These are phyloP conservation scores for Caenorhabditis latens DNA, from an alignment of 1,140 invertebrate genomes.

Conservation along the genomic window DNA sequence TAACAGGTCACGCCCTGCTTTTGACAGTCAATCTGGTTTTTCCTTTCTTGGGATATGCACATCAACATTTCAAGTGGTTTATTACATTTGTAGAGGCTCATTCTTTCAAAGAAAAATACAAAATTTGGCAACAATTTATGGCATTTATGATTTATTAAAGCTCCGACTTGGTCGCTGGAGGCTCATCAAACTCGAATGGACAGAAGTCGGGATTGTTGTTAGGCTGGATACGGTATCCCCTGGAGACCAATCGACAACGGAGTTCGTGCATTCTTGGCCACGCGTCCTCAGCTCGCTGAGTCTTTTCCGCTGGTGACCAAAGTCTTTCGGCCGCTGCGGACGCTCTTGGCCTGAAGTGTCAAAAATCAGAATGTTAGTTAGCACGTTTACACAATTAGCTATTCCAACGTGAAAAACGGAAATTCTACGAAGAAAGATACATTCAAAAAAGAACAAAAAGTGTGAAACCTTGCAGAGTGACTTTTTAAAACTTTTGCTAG, in stretches of 20 bases:
- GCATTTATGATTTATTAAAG: constrained; percentile 35
- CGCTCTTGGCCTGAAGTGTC: constrained; percentile 82
- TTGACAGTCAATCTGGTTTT: too few species aligned
- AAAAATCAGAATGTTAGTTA: not conserved
- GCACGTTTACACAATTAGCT: not conserved
- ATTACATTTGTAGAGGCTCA: too few species aligned
- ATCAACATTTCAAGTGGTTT: too few species aligned
- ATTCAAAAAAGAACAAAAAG: not conserved
- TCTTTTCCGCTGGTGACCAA: constrained; percentile 81
- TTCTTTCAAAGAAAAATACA: not conserved
- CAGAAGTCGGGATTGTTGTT: constrained; percentile 76
- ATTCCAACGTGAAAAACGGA: not conserved
- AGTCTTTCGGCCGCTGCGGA: constrained; percentile 87
- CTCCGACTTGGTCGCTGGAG: constrained; percentile 37
- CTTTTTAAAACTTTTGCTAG: not conserved
- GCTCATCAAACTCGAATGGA: constrained; percentile 70
- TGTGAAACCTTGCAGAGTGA: not conserved
- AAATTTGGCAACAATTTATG: constrained; percentile 7
- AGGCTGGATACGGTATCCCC: constrained; percentile 73
- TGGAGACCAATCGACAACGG: constrained; percentile 73
- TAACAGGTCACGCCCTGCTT: constrained; percentile 4
- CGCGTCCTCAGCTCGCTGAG: constrained; percentile 70
- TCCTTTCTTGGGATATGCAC: too few species aligned
- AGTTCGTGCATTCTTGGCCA: constrained; percentile 77
- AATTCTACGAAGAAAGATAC: not conserved